Base-by-base conservation (phyloP, 2,113 vertebrate species). In the Menura novaehollandiae region DNA sequence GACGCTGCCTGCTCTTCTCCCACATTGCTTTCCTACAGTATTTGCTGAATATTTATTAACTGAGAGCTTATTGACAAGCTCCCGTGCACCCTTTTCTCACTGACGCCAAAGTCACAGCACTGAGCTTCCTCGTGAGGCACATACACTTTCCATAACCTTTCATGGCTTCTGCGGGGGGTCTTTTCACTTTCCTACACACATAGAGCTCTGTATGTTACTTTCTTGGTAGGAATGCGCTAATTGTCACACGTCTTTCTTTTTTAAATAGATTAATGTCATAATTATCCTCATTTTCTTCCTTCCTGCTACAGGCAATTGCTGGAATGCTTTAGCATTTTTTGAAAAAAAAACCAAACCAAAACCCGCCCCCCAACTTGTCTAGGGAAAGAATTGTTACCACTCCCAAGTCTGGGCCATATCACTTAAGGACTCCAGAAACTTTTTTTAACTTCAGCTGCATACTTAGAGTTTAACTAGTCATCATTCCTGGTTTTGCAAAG, bases 261-360 rank as follows among this genome's bases (percentile, higher is more conserved):
- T 67, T 0, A 96, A 92, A 92, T 85, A 93, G 73, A 86, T 94
- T 93, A 91, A 94, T 94, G 91, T 92, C 76, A 72, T 94, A 95
- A 96, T 96, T 91, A 95, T 72, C 93, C 73, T 95, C 64, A 92
- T 91, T 90, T 97, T 90, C 88, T 94, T 97, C 82, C 88, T 94
- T 95, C 89, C 95, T 95, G 94, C 89, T 93, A 81, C 91, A 95
- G 91, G 95, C 91, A 92, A 92, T 92, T 71, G 56, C 64, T 77
- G 89, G 33, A 93, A 86, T 49, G 67, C 55, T 83, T 90, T 53
- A 79, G 62, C 49, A 56, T 46, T 90, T 72, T 93, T 75, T 37
- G 15, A 2, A 7, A 30, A 27, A 49, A 41, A 79, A 33, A 39
- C 6, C 2, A 24, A 63, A 52, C 19, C 11, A 10, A 32, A 84